These are phyloP conservation scores for Vesta saturnalis DNA, from an alignment of 2,888 invertebrate species.

Conservation along the genomic window DNA sequence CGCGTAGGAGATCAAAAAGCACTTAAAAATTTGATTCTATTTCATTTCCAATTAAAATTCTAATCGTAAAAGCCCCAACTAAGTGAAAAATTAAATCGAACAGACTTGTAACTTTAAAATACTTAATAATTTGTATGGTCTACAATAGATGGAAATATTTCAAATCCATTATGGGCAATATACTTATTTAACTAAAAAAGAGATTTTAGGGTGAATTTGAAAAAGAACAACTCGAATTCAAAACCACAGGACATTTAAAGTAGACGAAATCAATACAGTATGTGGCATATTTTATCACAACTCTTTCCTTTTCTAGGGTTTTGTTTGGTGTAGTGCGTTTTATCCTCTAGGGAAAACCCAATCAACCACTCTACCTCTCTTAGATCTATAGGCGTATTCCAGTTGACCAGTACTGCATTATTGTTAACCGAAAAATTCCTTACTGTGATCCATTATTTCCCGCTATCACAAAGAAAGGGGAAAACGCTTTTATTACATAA, in stretches of 20 bases:
- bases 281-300: conserved; percentile 36
- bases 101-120: conserved; percentile 25
- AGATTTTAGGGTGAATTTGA: conserved; percentile 18
- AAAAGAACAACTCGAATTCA: conserved; percentile 25
- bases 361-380: conserved; percentile 47
- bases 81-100: conserved; percentile 34
- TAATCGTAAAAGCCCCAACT: conserved; percentile 29
- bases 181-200: conserved; percentile 19
- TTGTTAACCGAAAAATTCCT: conserved; percentile 33
- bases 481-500: neutral
- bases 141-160: conserved; percentile 1
- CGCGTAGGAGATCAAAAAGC: conserved; percentile 48
- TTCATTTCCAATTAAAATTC: conserved; percentile 48
- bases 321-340: conserved; percentile 41
- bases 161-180: neutral
- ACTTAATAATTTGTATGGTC: conserved; percentile 20
- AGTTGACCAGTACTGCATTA: conserved; percentile 42
- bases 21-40: conserved; percentile 48
- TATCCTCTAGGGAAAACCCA: conserved; percentile 45
- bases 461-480: neutral
- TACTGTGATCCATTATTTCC: conserved; percentile 5
- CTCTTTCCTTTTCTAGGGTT: conserved; percentile 31
- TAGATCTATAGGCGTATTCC: conserved; percentile 46
- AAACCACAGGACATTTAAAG: conserved; percentile 32
- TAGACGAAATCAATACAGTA: conserved; percentile 33